phyloP scores from a whole-genome alignment of 2,888 invertebrate genomes.

The Odontomyia ornata region DNA sequence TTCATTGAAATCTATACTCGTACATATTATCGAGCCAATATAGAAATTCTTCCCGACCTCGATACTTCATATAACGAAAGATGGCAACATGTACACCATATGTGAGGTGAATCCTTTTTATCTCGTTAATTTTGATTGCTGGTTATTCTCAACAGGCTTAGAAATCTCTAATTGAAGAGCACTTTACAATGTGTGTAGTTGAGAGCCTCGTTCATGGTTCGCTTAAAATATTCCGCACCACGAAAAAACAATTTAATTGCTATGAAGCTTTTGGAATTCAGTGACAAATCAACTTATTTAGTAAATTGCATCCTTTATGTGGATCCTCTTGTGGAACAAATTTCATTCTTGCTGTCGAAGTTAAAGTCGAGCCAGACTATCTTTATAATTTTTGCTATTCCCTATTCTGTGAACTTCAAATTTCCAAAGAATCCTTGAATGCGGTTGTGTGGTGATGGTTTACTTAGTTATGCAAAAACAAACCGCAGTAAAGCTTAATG shows the following conservation, averaged over 20 bases:
- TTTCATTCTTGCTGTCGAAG: neutral
- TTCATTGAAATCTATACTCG: no score
- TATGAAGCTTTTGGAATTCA: no score
- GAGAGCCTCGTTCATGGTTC: no score
- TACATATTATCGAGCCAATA: no score
- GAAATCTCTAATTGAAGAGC: neutral
- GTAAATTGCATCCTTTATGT: neutral
- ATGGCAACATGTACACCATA: no score
- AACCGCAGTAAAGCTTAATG: no score
- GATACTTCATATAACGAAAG: neutral
- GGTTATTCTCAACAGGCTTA: neutral
- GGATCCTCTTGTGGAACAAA: neutral
- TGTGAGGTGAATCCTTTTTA: neutral
- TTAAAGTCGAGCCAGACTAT: neutral
- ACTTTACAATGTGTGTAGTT: no score
- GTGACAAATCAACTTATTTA: no score
- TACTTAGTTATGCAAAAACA: no score
- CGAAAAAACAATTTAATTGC: no score
- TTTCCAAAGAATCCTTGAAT: neutral
- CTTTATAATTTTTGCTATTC: neutral
- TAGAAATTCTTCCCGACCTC: neutral
- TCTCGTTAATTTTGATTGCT: neutral
- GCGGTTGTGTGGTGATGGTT: no score
- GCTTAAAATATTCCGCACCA: no score
- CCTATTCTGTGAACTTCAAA: neutral